A percentile compares a stretch with the other conserved stretches of the same genome.
These are phyloP conservation scores for Tadarida brasiliensis DNA, from an alignment of 2,797 vertebrate genomes.

Conservation along the genomic window DNA sequence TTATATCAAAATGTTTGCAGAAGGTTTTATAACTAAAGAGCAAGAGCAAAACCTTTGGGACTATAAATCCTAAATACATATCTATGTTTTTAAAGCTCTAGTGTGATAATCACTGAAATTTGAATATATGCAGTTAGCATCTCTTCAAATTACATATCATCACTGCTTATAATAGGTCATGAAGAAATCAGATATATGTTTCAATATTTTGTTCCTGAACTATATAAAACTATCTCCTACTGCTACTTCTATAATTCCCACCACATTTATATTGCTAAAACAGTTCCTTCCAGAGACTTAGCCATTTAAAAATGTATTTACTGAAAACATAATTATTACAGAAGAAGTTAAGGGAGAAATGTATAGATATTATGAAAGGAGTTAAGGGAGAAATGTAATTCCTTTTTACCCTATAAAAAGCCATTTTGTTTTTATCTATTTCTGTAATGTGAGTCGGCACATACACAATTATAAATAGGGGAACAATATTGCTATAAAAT, in stretches of 20 bases:
- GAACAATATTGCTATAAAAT: neutral
- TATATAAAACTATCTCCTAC: neutral
- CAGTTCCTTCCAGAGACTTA: neutral
- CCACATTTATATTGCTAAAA: neutral
- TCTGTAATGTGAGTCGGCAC: neutral
- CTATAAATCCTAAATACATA: neutral
- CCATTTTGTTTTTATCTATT: neutral
- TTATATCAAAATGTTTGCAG: neutral
- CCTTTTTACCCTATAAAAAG: neutral
- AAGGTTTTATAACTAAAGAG: neutral
- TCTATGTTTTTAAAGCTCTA: neutral
- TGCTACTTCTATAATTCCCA: neutral
- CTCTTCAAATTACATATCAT: neutral
- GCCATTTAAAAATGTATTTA: neutral
- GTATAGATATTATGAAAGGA: neutral
- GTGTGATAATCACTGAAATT: neutral
- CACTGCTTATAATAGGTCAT: neutral
- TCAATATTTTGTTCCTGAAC: neutral
- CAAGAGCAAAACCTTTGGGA: neutral
- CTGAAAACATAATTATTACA: neutral
- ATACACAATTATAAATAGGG: neutral
- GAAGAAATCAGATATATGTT: neutral
- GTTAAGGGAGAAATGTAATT: neutral
- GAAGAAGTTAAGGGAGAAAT: neutral
- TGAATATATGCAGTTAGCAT: neutral